Evolutionary conservation across 2,113 vertebrate genomes (phyloP).

Genomic region (Tinamus guttatus): DNA sequence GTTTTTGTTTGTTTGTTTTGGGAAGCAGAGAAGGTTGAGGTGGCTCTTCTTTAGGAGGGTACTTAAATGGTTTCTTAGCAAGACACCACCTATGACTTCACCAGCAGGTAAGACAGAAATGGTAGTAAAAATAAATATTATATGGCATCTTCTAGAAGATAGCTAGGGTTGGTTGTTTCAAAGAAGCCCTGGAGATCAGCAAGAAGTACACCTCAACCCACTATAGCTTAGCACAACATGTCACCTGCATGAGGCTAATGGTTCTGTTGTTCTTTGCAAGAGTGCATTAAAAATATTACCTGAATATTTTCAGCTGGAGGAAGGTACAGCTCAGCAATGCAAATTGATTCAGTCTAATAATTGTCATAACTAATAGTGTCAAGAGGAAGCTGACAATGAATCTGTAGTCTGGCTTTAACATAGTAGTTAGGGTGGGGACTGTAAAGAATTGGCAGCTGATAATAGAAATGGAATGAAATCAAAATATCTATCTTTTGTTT

Average conservation of each 20-base stretch:
- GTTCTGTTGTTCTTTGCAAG: neutral
- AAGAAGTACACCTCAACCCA: neutral
- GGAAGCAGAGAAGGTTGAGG: too few species aligned
- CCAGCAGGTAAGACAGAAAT: neutral
- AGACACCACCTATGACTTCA: neutral
- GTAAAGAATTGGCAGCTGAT: constrained; percentile 51
- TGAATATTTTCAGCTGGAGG: neutral
- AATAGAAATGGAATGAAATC: constrained; percentile 52
- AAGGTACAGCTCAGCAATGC: neutral
- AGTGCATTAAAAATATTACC: neutral
- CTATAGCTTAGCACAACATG: neutral
- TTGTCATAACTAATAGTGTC: neutral
- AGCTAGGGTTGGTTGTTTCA: neutral
- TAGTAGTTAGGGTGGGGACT: constrained; percentile 31
- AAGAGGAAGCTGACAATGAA: neutral
- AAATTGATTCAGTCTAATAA: neutral
- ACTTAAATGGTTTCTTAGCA: neutral
- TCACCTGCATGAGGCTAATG: neutral
- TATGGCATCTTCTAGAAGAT: neutral
- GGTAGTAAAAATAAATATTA: neutral
- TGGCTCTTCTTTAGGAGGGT: neutral
- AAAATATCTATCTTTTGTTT: constrained; percentile 40
- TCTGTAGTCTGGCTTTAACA: neutral
- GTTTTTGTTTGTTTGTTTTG: too few species aligned
- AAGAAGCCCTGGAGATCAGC: neutral